Evolutionary conservation across 2,888 invertebrate species (phyloP), one percentile per base, ranked within the genome.

Genomic region (Dinocampus coccinellae): DNA sequence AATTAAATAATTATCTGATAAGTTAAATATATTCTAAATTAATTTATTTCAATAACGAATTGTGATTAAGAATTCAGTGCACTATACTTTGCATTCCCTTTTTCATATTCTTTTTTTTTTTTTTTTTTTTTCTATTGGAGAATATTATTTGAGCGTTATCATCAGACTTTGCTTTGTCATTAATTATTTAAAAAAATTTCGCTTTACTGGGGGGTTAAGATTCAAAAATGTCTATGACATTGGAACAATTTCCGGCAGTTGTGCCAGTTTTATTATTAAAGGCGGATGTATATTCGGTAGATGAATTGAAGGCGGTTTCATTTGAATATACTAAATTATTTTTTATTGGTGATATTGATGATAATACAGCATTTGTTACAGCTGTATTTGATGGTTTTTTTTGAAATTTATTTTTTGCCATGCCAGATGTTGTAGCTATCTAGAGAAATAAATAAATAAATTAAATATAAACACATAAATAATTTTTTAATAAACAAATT

Each of bases 361-460:
- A 24, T 42, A 39, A 61, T 53, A 20, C 33, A 33, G 53, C 53
- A 22, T 47, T 36, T 20, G 39, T 26, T 55, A 61, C 22, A 39
- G 57, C 52, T 65, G 77, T 76, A 55, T 78, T 77, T 58, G 78
- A 75, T 68, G 75, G 22, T 63, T 47, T 61, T 9, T 69, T 73
- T n/a, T 72, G 66, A 24, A 66, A 68, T 11, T 78, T 77, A 34
- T 76, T 77, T 24, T 80, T 77, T 29, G 75, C 75, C n/a, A 77
- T 72, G 26, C 80, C 80, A 24, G 85, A 85, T 63, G 84, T 84
- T 47, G 84, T 83, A 76, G 86, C 84, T 72, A 84, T 79, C 81
- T 86, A 83, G 83, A 84, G 70, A 34, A 60, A 53, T 63, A 75
- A 70, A 29, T 42, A 47, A 64, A 64, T 16, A 53, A 53, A 63